Base-by-base conservation (phyloP, 2,888 invertebrate genomes). In the Leucophenga maculata region DNA sequence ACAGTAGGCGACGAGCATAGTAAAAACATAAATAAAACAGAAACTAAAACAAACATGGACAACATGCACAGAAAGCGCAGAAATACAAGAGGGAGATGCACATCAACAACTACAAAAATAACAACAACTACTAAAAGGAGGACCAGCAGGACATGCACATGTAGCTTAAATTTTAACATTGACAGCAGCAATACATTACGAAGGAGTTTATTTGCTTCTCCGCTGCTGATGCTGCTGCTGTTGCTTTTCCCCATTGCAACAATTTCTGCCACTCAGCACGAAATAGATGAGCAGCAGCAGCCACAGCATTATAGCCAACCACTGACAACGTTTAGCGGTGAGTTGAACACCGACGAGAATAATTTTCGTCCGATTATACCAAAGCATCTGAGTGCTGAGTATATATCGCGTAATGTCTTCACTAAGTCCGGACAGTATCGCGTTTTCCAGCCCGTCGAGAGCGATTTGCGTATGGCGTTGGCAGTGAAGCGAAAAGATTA, bases 361-460 rank as follows among this genome's bases (percentile, higher is more conserved):
- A 83, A 77, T 13, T 88, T 88, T 64, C 84, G 80, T 4, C 87
- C 87, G 8, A 84, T 88, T 48, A 75, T 84, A 52, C 81, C 85
- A 9, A 78, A 74, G 48, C 79, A 83, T 60, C 76, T 79, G 32
- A 85, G 79, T 69, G 78, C 82, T 0, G 84, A 86, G 73, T 75
- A 79, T 14, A 85, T 86, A 22, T 80, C 85, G 8, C 79, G 78
- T 1, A 86, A 85, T 64, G 78, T 87, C 3, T 88, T 87, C 68
- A 87, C 86, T 4, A 78, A 86, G 72, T 74, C 82, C 14, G 87
- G 88, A 0, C 85, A 88, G 69, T 88, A 86, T 74, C 84, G 85
- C 9, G 82, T 87, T 4, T 88, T 88, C 68, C 78, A 85, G 73
- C 84, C 86, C 0, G 68, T 78, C 20, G 79, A 81, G 66, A 81